Percentiles rank a stretch among this genome's conserved stretches.
These are phyloP conservation scores for Egretta garzetta DNA, from an alignment of 2,113 vertebrate species.

Conservation along the genomic window DNA sequence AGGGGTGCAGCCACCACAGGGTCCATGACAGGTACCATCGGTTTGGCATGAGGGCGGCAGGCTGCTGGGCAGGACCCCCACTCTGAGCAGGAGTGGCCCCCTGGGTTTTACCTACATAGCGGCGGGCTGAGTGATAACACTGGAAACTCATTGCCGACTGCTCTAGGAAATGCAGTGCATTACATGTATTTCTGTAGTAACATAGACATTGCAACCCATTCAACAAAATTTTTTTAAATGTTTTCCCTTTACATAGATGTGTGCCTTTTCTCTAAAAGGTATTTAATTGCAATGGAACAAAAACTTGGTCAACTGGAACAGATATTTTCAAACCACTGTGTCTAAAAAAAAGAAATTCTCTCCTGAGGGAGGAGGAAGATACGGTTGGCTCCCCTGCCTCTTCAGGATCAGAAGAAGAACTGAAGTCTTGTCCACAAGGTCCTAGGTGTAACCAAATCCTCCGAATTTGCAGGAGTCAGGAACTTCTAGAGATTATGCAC, in stretches of 20 bases:
- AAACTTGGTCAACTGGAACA: not conserved
- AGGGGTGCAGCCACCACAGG: rapidly evolving
- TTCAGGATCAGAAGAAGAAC: not conserved
- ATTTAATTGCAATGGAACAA: not conserved
- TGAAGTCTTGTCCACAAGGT: not conserved
- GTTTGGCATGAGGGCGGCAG: not conserved
- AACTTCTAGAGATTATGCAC: not conserved
- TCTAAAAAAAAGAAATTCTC: not conserved
- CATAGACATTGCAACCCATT: not conserved
- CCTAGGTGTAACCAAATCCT: not conserved
- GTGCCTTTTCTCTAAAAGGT: not conserved
- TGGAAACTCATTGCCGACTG: not conserved
- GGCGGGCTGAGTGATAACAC: not conserved
- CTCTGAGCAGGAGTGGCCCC: not conserved
- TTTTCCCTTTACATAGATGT: not conserved
- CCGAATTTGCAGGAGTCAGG: not conserved
- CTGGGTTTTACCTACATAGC: rapidly evolving
- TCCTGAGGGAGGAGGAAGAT: not conserved
- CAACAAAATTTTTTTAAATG: not conserved
- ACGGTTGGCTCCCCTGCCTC: not conserved
- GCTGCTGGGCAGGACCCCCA: not conserved
- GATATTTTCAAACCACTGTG: not conserved
- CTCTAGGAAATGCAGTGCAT: not conserved
- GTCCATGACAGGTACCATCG: rapidly evolving
- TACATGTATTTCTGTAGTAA: not conserved